These are phyloP conservation scores for Psittacula echo DNA, from an alignment of 2,797 vertebrate genomes.

Conservation along the genomic window DNA sequence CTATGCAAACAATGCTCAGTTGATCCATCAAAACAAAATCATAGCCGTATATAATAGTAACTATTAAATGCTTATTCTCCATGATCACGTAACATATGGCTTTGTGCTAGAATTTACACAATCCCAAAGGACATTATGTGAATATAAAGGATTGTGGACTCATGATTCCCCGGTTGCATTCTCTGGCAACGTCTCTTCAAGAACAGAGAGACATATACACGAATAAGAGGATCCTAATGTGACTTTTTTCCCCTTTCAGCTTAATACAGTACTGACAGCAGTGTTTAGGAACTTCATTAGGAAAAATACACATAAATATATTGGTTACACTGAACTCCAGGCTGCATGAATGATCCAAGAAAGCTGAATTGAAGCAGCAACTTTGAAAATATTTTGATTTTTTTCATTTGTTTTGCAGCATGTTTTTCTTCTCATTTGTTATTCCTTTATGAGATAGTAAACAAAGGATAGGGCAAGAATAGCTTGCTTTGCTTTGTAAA, in stretches of 20 bases:
- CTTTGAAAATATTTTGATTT: not conserved
- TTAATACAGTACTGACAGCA: slow-evolving; percentile 19
- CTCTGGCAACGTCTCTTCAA: not conserved
- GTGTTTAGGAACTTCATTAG: not conserved
- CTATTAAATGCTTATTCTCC: not conserved
- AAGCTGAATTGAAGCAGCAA: not conserved
- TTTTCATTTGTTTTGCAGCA: not conserved
- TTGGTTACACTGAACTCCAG: not conserved
- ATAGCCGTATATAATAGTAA: not conserved
- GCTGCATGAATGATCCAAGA: not conserved
- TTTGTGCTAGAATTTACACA: not conserved
- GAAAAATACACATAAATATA: not conserved
- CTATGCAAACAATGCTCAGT: slow-evolving; percentile 47
- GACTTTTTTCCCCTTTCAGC: not conserved
- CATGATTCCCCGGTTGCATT: not conserved
- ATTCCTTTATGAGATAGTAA: not conserved
- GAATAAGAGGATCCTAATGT: not conserved
- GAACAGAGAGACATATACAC: not conserved
- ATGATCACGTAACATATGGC: slow-evolving; percentile 15
- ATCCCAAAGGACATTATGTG: slow-evolving; percentile 4
- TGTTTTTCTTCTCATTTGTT: not conserved
- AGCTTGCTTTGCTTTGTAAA: not conserved
- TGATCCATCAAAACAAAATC: slow-evolving; percentile 52
- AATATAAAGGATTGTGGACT: slow-evolving; percentile 24
- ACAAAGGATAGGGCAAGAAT: not conserved